Base-by-base conservation (phyloP, 2,113 vertebrate genomes). In the Heterochromis multidens region DNA sequence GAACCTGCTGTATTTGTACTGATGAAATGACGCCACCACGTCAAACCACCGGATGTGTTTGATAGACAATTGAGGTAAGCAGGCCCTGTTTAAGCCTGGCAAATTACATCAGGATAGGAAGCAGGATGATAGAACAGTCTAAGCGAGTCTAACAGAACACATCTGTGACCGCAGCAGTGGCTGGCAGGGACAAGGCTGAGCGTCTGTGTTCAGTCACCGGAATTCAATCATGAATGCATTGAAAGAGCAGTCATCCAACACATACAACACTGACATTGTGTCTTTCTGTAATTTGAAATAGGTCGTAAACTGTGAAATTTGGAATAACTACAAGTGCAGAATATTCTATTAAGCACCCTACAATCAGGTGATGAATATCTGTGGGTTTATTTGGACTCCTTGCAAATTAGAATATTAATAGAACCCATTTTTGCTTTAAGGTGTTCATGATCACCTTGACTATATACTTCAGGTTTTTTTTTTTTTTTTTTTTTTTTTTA, bases 51-150 rank as follows among this genome's bases (percentile, higher is more conserved):
- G 58, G 86, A 89, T 87, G 85, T 77, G 21, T 74, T 83, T 46
- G 87, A 91, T 56, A 23, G 88, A 79, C 78, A 56, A 86, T 88
- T 88, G 84, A 92, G 85, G 84, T 78, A 79, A 93, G 79, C 87
- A 60, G 83, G 80, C 31, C 84, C 56, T 49, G 65, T 88, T 90
- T 84, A 79, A 79, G 70, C 35, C 80, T 43, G 19, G 87, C 82
- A 92, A 95, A 95, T 93, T 40, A 52, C 83, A 94, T 94, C 84
- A 92, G 82, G 74, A 79, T 63, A 86, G 89, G 91, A 94, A 93
- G 86, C 78, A 84, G 84, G 89, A 91, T 81, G 90, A 46, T 67
- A 19, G 62, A 77, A 40, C 61, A 23, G 80, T 40, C 8, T 54
- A 65, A 62, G 82, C 59, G 84, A 27, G 77, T 46, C 11, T 63